Evolutionary conservation across 1,140 invertebrate genomes (phyloP), one percentile per base, ranked within the genome.

Genomic region (Saccostrea glomerata): DNA sequence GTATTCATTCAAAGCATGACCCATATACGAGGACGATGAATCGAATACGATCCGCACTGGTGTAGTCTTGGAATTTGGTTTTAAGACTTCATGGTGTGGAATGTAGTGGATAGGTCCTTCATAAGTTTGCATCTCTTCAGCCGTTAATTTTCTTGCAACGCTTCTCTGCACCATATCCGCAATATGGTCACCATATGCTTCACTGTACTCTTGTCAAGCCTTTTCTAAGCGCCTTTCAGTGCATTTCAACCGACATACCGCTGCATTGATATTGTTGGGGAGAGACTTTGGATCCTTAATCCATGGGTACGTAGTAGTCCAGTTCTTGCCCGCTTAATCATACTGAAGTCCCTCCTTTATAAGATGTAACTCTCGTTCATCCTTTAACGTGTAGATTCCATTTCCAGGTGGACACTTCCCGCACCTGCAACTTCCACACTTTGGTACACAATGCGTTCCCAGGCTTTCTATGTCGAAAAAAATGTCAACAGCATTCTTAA

Each of bases 1-100:
- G 36, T 86, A 89, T 15, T 89, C 85, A 73, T 89, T 89, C 17
- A 88, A 54, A n/a, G 63, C 40, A 47, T 47, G 40, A 47, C 40
- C 40, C 40, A 47, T 47, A 6, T 47, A 47, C 6, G 40, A 47
- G 20, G 70, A 40, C 15, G 36, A 60, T 40, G 87, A 86, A 54
- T 88, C 86, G n/a, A 85, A 88, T 12, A 86, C 84, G 23, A 86
- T 88, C 36, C 84, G 40, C 17, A 85, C n/a, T 13, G 84, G 2
- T n/a, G n/a, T n/a, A n/a, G n/a, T n/a, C n/a, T n/a, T n/a, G n/a
- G n/a, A n/a, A n/a, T n/a, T n/a, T n/a, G n/a, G n/a, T n/a, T n/a
- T n/a, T n/a, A n/a, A n/a, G n/a, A n/a, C n/a, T n/a, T n/a, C n/a
- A n/a, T n/a, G n/a, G n/a, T n/a, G n/a, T n/a, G n/a, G n/a, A n/a